Evolutionary conservation across 2,797 vertebrate species (phyloP).

Genomic region (Rhabdophis nuchalis): DNA sequence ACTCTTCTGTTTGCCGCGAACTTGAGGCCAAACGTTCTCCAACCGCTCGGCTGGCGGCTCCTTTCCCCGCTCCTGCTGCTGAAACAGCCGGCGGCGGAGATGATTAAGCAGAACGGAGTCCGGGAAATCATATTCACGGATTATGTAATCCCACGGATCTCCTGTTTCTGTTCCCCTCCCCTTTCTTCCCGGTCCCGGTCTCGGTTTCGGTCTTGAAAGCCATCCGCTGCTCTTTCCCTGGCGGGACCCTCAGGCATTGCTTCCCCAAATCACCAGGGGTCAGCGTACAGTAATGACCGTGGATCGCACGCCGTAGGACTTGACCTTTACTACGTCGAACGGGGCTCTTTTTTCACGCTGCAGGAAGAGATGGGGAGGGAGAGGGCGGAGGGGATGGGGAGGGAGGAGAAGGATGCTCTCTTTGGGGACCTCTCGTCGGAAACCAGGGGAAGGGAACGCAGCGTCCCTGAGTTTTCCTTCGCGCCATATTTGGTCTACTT

Average conservation of each 20-base stretch:
- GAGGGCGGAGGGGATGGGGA: not conserved
- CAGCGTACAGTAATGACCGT: slow-evolving; percentile 67
- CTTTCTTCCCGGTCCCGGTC: not conserved
- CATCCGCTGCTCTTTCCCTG: slow-evolving; percentile 52
- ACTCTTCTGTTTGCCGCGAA: slow-evolving; percentile 20
- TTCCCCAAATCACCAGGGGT: slow-evolving; percentile 60
- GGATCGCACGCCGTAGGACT: slow-evolving; percentile 69
- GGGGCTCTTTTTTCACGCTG: slow-evolving; percentile 57
- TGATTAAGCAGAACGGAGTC: slow-evolving; percentile 41
- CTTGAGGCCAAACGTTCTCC: slow-evolving; percentile 25
- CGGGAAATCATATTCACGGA: slow-evolving; percentile 34
- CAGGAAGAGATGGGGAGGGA: slow-evolving; percentile 36
- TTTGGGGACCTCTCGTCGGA: slow-evolving; percentile 61
- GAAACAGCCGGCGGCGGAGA: slow-evolving; percentile 44
- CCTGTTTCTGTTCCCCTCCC: not conserved
- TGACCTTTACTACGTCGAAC: slow-evolving; percentile 70
- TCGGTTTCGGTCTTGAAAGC: slow-evolving; percentile 8
- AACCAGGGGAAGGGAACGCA: slow-evolving; percentile 54
- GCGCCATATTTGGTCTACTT: slow-evolving; percentile 53
- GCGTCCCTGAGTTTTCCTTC: slow-evolving; percentile 50
- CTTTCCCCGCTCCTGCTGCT: slow-evolving; percentile 9
- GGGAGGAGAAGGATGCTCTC: slow-evolving; percentile 54
- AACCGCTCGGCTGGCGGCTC: slow-evolving; percentile 24
- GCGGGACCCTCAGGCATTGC: slow-evolving; percentile 49
- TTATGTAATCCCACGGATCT: slow-evolving; percentile 45